A percentile compares a stretch with the other conserved stretches of the same genome.
These are phyloP conservation scores for Raphicerus campestris DNA, from an alignment of 2,113 vertebrate species.

Conservation along the genomic window DNA sequence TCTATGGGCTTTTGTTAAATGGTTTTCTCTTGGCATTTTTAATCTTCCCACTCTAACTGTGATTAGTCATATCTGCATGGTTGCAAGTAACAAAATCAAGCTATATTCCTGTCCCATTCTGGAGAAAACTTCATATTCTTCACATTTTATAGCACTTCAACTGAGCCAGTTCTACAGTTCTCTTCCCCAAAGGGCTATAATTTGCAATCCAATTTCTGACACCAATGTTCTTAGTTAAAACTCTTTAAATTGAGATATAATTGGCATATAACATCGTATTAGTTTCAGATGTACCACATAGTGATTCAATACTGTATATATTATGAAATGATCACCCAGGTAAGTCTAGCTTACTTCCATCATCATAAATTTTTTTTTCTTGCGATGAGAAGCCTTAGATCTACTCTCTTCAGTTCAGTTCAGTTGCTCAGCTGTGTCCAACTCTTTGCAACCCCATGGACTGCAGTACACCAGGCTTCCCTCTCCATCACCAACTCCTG, in stretches of 20 bases:
- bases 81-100: background rate
- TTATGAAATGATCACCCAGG: background rate
- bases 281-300: background rate
- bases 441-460: background rate
- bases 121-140: background rate
- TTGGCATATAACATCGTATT: background rate
- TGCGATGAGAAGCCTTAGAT: background rate
- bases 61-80: background rate
- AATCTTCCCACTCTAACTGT: background rate
- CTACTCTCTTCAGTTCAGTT: background rate
- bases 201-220: background rate
- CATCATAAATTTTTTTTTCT: background rate
- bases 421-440: fast-evolving
- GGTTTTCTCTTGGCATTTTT: background rate
- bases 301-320: background rate
- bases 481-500: background rate
- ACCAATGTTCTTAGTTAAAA: background rate
- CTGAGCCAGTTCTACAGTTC: background rate
- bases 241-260: background rate
- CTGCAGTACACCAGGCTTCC: background rate
- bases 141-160: background rate
- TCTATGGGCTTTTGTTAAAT: background rate
- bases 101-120: background rate
- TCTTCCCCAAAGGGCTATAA: background rate
- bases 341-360: background rate